These are phyloP conservation scores for Operophtera brumata DNA, from an alignment of 2,888 invertebrate genomes.

Conservation along the genomic window DNA sequence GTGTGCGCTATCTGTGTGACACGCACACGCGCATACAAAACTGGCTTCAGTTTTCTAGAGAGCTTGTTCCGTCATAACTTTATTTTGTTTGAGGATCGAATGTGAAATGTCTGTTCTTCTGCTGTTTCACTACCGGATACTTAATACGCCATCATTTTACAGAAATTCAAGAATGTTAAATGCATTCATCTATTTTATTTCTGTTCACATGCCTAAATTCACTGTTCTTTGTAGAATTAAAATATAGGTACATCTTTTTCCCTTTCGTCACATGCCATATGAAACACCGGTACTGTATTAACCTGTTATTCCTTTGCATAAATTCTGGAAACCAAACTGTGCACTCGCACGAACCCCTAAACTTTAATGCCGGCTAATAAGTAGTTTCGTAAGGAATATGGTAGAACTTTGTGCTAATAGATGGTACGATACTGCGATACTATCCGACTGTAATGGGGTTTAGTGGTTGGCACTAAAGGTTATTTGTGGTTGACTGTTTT, in stretches of 20 bases:
- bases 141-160: too few relatives aligned
- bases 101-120: too few relatives aligned
- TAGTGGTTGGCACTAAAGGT: slow-evolving; percentile 31
- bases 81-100: too few relatives aligned
- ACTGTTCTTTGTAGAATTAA: too few relatives aligned
- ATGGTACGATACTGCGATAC: slow-evolving; percentile 41
- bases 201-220: too few relatives aligned
- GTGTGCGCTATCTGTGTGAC: too few relatives aligned
- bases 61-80: too few relatives aligned
- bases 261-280: not conserved
- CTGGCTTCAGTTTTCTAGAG: too few relatives aligned
- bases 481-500: not conserved
- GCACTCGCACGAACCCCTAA: slow-evolving; percentile 49
- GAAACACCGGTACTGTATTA: not conserved
- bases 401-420: slow-evolving; percentile 44
- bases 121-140: not conserved
- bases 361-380: slow-evolving; percentile 62
- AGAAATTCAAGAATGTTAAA: not conserved
- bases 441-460: slow-evolving; percentile 33
- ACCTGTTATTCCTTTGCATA: slow-evolving; percentile 42
- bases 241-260: too few relatives aligned
- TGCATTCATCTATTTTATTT: too few relatives aligned
- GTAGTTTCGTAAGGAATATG: slow-evolving; percentile 52
- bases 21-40: too few relatives aligned
- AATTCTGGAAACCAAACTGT: slow-evolving; percentile 53